These are phyloP conservation scores for Casuarius casuarius DNA, from an alignment of 2,113 vertebrate genomes.

Conservation along the genomic window DNA sequence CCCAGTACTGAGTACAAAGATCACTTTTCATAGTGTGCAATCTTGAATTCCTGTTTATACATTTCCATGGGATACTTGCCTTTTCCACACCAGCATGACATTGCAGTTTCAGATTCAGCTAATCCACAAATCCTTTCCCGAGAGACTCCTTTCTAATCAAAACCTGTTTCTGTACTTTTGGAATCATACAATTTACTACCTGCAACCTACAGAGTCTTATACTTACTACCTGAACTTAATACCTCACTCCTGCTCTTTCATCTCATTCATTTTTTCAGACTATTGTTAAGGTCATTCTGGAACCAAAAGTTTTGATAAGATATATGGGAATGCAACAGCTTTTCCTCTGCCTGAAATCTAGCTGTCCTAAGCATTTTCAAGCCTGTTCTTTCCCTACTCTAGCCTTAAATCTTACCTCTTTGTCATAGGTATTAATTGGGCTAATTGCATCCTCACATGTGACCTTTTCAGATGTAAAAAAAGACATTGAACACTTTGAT, in stretches of 20 bases:
- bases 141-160: background rate
- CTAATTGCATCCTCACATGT: background rate
- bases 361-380: background rate
- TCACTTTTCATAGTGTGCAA: background rate
- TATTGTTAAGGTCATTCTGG: background rate
- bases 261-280: background rate
- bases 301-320: background rate
- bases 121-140: background rate
- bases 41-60: conserved; percentile 4
- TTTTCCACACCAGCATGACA: background rate
- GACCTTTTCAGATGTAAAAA: background rate
- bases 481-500: background rate
- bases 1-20: background rate
- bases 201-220: background rate
- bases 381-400: background rate
- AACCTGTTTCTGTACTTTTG: conserved; percentile 11
- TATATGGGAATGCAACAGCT: background rate
- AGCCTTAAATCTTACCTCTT: background rate
- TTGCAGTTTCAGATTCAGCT: background rate
- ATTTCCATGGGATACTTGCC: background rate
- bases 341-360: background rate
- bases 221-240: background rate
- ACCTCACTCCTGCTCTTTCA: background rate
- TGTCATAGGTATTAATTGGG: background rate
- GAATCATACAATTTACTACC: background rate